A percentile compares a stretch with the other conserved stretches of the same genome.
These are phyloP conservation scores for Macroglossus sobrinus DNA, from an alignment of 2,113 vertebrate species.

Conservation along the genomic window DNA sequence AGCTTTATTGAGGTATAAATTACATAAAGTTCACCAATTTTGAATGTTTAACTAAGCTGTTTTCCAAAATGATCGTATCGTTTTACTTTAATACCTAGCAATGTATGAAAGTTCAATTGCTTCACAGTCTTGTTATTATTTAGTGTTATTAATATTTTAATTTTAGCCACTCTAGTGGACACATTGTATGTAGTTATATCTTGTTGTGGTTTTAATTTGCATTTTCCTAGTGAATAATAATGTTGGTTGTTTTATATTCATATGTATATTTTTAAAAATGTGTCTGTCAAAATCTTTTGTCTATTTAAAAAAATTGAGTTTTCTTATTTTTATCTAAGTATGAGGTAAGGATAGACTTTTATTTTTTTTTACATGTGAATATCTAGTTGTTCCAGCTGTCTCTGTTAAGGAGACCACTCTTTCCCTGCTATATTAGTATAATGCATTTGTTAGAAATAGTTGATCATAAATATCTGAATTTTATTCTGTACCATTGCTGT, in stretches of 20 bases:
- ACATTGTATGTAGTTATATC: background rate
- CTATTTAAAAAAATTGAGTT: background rate
- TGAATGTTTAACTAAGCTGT: background rate
- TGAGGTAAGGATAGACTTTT: background rate
- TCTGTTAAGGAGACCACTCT: background rate
- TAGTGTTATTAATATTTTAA: conserved; percentile 30
- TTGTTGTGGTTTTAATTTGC: background rate
- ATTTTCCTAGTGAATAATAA: background rate
- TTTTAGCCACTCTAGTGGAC: background rate
- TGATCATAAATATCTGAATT: background rate
- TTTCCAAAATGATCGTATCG: background rate
- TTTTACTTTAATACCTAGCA: background rate
- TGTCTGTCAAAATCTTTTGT: background rate
- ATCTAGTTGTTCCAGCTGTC: background rate
- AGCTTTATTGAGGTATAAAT: background rate
- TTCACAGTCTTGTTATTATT: background rate
- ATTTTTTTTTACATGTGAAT: background rate
- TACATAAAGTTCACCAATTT: background rate
- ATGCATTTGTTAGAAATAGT: background rate
- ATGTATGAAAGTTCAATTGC: background rate
- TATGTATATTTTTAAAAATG: background rate
- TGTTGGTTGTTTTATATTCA: background rate
- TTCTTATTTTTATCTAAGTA: background rate
- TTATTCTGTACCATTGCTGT: background rate
- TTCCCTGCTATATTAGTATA: background rate